Conservation (phyloP, 2,888 invertebrate species). For the Chrysopilus asiliformis region DNA sequence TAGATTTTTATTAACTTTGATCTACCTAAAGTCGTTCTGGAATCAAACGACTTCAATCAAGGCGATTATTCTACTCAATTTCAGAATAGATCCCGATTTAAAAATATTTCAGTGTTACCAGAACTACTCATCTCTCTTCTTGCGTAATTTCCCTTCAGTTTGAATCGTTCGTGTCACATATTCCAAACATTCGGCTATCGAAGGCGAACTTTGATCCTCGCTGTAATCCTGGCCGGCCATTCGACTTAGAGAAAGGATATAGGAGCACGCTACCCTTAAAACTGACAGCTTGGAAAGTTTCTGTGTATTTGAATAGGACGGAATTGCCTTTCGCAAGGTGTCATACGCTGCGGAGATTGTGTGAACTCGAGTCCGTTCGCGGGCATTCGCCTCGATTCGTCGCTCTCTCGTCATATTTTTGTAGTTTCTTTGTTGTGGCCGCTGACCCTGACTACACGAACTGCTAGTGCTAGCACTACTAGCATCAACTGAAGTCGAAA, state of each 20-base stretch:
- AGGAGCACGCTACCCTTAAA: slow-evolving; percentile 82
- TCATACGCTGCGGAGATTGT: slow-evolving; percentile 94
- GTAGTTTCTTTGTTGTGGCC: slow-evolving; percentile 70
- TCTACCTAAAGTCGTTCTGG: no score
- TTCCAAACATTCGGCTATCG: slow-evolving; percentile 66
- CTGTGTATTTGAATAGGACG: slow-evolving; percentile 85
- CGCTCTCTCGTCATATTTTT: slow-evolving; percentile 91
- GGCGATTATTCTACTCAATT: no score
- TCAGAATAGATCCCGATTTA: no score
- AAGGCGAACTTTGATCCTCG: slow-evolving; percentile 44
- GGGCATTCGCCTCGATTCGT: slow-evolving; percentile 85
- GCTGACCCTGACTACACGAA: slow-evolving; percentile 16
- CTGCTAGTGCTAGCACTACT: slow-evolving; percentile 8
- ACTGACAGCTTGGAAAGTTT: slow-evolving; percentile 89
- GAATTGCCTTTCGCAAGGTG: slow-evolving; percentile 68
- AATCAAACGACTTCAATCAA: no score
- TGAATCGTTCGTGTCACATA: slow-evolving; percentile 84
- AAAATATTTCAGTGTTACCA: neutral
- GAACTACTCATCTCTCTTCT: slow-evolving; percentile 62
- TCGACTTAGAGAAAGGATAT: slow-evolving; percentile 74
- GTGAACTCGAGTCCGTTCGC: slow-evolving; percentile 85
- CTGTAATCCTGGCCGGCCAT: slow-evolving; percentile 57
- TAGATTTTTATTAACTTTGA: no score
- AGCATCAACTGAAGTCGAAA: neutral
- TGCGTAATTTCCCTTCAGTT: slow-evolving; percentile 76